Base-by-base conservation (phyloP, 2,888 invertebrate genomes). In the Alitta virens region DNA sequence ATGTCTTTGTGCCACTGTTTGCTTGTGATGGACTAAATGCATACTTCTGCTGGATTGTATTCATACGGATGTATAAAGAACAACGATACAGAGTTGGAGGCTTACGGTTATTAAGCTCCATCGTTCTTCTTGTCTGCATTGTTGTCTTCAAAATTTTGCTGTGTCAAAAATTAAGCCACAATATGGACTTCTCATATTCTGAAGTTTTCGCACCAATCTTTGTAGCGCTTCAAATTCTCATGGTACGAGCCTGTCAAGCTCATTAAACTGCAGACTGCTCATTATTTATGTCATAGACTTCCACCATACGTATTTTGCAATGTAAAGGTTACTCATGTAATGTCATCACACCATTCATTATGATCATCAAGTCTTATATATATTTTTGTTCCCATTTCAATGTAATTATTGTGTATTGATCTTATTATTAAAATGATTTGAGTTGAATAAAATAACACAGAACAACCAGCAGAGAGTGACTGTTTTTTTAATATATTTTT, bases 31-130 rank as follows among this genome's bases (percentile, higher is more conserved):
- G 91, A 27, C 86, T 95, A 71, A 94, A 94, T 83, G 89, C 91
- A 27, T 98, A 98, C 82, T 97, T 97, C 82, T 92, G 94, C 78
- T 89, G 93, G 57, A 97, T 97, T 74, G 91, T 97, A 63, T 92
- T 94, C 77, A 92, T 98, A 74, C 87, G 98, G 74, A 91, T 92
- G 89, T 90, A 91, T 76, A 85, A 92, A 76, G 91, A 91, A 74
- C 89, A 78, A 18, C 77, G 78, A 38, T 77, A 76, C 62, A 90
- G 91, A 80, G 87, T 88, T 58, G 91, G 91, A n/a, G 83, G 91
- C 52, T 85, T 92, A 65, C 86, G 93, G 72, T 88, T 91, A 33
- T 72, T 90, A 64, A 93, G 92, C 90, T 93, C 92, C 76, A 86
- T 89, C 59, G 88, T 90, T 73, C 90, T 91, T 78, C 83, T 95